These are phyloP conservation scores for Scalopus aquaticus DNA, from an alignment of 2,113 vertebrate species.

Conservation along the genomic window DNA sequence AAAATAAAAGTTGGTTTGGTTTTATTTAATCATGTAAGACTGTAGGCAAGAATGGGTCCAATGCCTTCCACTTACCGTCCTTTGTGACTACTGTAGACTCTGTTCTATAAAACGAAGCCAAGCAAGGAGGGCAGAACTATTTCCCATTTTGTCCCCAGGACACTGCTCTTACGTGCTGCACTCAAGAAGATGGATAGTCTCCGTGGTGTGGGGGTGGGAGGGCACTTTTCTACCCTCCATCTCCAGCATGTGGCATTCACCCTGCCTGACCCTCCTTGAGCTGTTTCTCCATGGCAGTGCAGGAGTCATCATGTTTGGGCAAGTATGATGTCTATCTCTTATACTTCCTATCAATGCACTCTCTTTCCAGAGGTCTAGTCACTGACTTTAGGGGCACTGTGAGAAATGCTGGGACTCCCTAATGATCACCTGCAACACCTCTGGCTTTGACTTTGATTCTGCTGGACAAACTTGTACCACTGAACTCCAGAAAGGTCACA, in stretches of 20 bases:
- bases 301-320: background rate
- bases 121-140: background rate
- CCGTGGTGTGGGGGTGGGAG: background rate
- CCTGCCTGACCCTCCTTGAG: background rate
- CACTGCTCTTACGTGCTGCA: background rate
- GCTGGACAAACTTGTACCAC: background rate
- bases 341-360: background rate
- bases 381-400: background rate
- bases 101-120: background rate
- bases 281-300: background rate
- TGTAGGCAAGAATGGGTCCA: background rate
- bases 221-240: background rate
- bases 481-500: background rate
- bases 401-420: background rate
- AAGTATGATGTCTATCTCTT: background rate
- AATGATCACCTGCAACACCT: background rate
- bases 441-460: background rate
- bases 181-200: background rate
- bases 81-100: background rate
- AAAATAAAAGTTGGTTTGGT: background rate
- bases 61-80: background rate
- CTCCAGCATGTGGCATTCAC: background rate
- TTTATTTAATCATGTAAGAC: background rate
- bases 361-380: background rate
- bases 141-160: background rate